Evolutionary conservation across 2,888 invertebrate genomes (phyloP), one percentile per base, ranked within the genome.

Genomic region (Yponomeuta malinellus): DNA sequence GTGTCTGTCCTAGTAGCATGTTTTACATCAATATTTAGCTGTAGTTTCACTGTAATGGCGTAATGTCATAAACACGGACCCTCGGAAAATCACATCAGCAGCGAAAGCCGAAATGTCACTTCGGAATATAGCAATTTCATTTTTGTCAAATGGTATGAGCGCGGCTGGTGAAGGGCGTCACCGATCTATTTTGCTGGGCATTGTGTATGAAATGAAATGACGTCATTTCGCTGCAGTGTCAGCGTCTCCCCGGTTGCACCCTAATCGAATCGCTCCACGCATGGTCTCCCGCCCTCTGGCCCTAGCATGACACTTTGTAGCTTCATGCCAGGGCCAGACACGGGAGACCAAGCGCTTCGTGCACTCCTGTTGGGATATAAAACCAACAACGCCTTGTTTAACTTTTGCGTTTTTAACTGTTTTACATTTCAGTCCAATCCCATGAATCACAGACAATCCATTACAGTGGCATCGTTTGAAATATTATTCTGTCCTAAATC

Each of bases 211-310:
- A 90, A 91, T 89, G 87, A 86, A 88, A 90, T 90, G 87, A 88
- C 86, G 84, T 84, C 77, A 76, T 73, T 74, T 76, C 75, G 78
- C 81, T 90, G 90, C 90, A 87, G 79, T 81, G 89, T 87, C 89
- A 87, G 89, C 85, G 81, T 79, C 82, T 83, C 90, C 89, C 89
- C 83, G 52, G 81, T 81, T 89, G 89, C 89, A 88, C 90, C 92
- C 92, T 92, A 91, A 92, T 92, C 90, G 88, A 91, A 91, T 92
- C 78, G 85, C 84, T 85, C 81, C 79, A 90, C 90, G 90, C 87
- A 86, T 89, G 87, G 90, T 87, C 88, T 85, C 84, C 85, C 81
- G 81, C 80, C 83, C 86, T 15, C 5, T 59, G 3, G 15, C 15
- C 52, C 52, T 15, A 43, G 43, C 43, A 43, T 43, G 43, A 5